Evolutionary conservation across 1,140 invertebrate genomes (phyloP).

Genomic region (Mylabris phalerata): DNA sequence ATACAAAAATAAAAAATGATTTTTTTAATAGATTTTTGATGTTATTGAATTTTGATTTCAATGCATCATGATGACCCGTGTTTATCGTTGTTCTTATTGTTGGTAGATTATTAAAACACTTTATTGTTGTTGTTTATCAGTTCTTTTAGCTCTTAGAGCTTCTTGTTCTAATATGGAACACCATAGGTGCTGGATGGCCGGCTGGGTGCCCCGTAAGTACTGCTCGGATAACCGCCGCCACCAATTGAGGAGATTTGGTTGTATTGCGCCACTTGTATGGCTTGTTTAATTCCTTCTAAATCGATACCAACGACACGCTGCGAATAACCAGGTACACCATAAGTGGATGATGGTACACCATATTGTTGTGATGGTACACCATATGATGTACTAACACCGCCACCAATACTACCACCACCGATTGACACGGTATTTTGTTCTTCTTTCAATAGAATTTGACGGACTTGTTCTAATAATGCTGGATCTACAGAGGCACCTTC

Average conservation of each 20-base stretch:
- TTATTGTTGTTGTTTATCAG: slow-evolving; percentile 30
- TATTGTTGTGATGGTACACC: slow-evolving; percentile 53
- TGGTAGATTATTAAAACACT: neutral
- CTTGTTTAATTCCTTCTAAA: slow-evolving; percentile 67
- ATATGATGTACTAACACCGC: slow-evolving; percentile 45
- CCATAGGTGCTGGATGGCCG: slow-evolving; percentile 54
- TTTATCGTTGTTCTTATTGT: slow-evolving; percentile 17
- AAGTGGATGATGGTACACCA: slow-evolving; percentile 52
- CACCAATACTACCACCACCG: slow-evolving; percentile 41
- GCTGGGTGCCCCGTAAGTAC: slow-evolving; percentile 31
- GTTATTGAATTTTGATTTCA: slow-evolving; percentile 28
- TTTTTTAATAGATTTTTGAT: neutral
- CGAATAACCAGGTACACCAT: slow-evolving; percentile 51
- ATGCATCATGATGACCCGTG: slow-evolving; percentile 42
- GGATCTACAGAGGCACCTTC: slow-evolving; percentile 74
- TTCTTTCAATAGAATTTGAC: slow-evolving; percentile 72
- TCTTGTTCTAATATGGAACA: slow-evolving; percentile 43
- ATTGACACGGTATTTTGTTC: slow-evolving; percentile 54
- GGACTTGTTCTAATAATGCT: slow-evolving; percentile 69
- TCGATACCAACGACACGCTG: slow-evolving; percentile 64
- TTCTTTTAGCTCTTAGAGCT: slow-evolving; percentile 28
- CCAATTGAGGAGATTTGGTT: slow-evolving; percentile 47
- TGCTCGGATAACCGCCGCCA: slow-evolving; percentile 44
- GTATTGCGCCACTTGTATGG: slow-evolving; percentile 69
- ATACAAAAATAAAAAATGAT: slow-evolving; percentile 40